Evolutionary conservation across 1,140 invertebrate genomes (phyloP), one percentile per base, ranked within the genome.

Genomic region (Metaphire vulgaris): DNA sequence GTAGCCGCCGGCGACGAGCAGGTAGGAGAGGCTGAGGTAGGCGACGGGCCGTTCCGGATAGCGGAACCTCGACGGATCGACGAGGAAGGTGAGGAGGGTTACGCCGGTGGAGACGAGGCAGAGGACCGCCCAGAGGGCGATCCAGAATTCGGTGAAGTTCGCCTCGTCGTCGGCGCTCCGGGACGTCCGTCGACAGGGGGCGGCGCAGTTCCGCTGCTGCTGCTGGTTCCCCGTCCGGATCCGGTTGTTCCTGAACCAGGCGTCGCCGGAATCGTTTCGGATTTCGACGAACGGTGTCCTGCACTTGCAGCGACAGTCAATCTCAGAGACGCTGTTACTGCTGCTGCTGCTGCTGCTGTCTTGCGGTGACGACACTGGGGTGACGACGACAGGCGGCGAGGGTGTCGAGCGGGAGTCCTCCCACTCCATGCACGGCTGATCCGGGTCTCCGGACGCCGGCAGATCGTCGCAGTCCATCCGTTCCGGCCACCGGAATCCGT

Each of bases 401-500:
- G 83, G 79, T 73, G 76, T 87, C 86, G 87, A 89, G 91, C 83
- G 81, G 0, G 82, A 83, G 2, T 34, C 81, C 76, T 84, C 86
- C 30, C 76, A 79, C 81, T 97, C 95, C 94, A 98, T 97, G 86
- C 96, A 98, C 0, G 97, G 88, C 77, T 91, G 90, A 12, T 94
- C 91, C 12, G 90, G 89, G 73, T 89, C 88, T 77, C 94, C 93
- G 79, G 92, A 91, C 16, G 89, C 88, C 0, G 96, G 97, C 74
- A 99, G 88, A 65, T 91, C 89, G 80, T 97, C 93, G 85, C 97
- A 99, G 41, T 93, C 91, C 92, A 97, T 95, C 33, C 93, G 87
- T 83, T 97, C 95, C 0, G 96, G 97, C 97, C 97, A 99, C 34
- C 91, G 90, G 86, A 99, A 98, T 34, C 95, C 95, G 86, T 98